Conservation (phyloP, 2,888 invertebrate species). For the Spialia ferax region DNA sequence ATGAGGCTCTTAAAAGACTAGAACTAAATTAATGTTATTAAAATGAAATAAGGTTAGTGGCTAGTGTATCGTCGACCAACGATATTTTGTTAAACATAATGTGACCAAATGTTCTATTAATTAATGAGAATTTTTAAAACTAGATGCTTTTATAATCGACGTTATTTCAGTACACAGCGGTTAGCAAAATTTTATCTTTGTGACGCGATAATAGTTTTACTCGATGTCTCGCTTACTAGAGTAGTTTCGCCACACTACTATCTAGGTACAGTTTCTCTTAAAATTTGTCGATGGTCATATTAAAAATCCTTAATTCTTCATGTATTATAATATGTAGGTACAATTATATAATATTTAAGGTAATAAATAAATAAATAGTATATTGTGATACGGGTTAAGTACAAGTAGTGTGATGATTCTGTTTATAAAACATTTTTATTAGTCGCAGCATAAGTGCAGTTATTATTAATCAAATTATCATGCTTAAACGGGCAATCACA, state of each 20-base stretch:
- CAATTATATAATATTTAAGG: background rate
- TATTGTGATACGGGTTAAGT: constrained; percentile 6
- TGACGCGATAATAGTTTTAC: background rate
- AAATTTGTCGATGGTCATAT: background rate
- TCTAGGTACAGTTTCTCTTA: background rate
- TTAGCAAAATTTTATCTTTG: background rate
- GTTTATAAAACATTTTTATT: background rate
- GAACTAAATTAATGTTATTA: constrained; percentile 22
- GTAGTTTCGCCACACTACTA: background rate
- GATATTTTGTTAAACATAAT: constrained; percentile 22
- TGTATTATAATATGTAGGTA: background rate
- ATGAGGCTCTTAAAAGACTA: constrained; percentile 38
- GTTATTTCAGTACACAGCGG: constrained; percentile 2
- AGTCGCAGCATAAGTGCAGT: background rate
- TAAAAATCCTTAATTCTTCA: background rate
- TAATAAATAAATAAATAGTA: constrained; percentile 3
- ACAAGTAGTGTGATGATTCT: background rate
- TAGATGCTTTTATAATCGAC: constrained; percentile 16
- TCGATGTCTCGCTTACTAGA: background rate
- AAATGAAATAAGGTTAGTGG: constrained; percentile 36
- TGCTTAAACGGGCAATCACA: too few species aligned
- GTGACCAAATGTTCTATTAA: constrained; percentile 34
- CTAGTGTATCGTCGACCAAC: constrained; percentile 33
- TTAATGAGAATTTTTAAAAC: constrained; percentile 17
- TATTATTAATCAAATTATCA: too few species aligned